Conservation (phyloP, 2,113 vertebrate genomes). For the Nanorana parkeri region DNA sequence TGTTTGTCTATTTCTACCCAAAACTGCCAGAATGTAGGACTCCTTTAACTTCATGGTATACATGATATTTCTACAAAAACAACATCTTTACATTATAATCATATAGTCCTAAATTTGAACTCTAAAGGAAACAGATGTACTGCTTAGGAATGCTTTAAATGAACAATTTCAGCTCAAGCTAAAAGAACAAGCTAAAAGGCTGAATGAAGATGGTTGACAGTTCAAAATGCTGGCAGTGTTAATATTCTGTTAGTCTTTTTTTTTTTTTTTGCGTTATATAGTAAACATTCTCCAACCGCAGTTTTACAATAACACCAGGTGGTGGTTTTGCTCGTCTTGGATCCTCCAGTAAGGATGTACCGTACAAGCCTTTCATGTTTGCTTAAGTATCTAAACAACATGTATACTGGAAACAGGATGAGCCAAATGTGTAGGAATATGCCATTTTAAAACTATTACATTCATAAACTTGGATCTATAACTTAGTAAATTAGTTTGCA, state of each 20-base stretch:
- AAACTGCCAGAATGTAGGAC: too few relatives aligned
- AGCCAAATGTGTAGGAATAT: conserved; percentile 21
- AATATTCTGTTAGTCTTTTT: conserved; percentile 3
- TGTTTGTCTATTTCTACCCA: too few relatives aligned
- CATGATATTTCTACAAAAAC: background rate
- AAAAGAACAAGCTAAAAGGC: background rate
- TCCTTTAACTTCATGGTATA: background rate
- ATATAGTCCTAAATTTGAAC: background rate
- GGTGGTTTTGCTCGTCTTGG: conserved; percentile 23
- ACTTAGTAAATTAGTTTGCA: too few relatives aligned
- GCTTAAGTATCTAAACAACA: background rate
- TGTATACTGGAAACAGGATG: background rate
- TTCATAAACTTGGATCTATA: too few relatives aligned
- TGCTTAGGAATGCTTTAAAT: background rate
- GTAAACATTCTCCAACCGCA: background rate
- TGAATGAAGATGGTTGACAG: background rate
- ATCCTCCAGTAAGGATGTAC: background rate
- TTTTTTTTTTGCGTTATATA: conserved; percentile 19
- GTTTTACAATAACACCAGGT: conserved; percentile 40
- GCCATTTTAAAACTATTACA: background rate
- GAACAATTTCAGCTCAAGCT: background rate
- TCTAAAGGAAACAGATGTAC: background rate
- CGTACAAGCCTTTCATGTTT: conserved; percentile 1
- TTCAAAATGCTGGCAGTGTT: background rate
- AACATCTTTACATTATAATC: background rate